phyloP scores from a whole-genome alignment of 2,113 vertebrate genomes.

The Triplophysa tibetana region DNA sequence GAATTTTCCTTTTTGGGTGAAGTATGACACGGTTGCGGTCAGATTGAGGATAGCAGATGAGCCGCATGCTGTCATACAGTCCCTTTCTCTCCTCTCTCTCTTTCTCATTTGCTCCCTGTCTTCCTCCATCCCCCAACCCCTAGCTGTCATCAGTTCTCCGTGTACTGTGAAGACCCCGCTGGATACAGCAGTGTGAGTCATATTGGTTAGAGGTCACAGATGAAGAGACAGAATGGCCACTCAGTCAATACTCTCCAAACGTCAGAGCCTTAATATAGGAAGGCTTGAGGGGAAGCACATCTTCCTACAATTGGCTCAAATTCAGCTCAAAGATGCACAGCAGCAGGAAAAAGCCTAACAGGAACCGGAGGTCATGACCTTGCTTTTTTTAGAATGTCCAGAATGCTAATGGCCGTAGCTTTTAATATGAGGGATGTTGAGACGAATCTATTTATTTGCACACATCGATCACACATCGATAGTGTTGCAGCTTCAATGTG shows the following conservation, averaged over 20 bases:
- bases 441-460: slow-evolving; percentile 41
- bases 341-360: not conserved
- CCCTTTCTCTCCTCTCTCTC: slow-evolving; percentile 29
- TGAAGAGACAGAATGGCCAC: slow-evolving; percentile 40
- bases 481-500: slow-evolving; percentile 15
- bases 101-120: not conserved
- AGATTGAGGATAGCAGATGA: slow-evolving; percentile 22
- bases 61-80: not conserved
- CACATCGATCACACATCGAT: slow-evolving; percentile 43
- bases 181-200: slow-evolving; percentile 44
- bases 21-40: slow-evolving; percentile 24
- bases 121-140: not conserved
- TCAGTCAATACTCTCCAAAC: slow-evolving; percentile 49
- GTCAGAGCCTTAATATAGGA: slow-evolving; percentile 49
- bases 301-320: slow-evolving; percentile 22
- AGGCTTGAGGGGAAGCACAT: slow-evolving; percentile 15
- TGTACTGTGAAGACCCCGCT: slow-evolving; percentile 36
- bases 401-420: slow-evolving; percentile 29
- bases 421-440: slow-evolving; percentile 11
- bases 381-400: slow-evolving; percentile 12
- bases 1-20: too few relatives aligned
- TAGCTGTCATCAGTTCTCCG: slow-evolving; percentile 26
- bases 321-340: slow-evolving; percentile 32
- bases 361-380: slow-evolving; percentile 26
- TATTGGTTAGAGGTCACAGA: slow-evolving; percentile 40